Conservation (phyloP, 2,113 vertebrate genomes). For the Benthochromis sp. region DNA sequence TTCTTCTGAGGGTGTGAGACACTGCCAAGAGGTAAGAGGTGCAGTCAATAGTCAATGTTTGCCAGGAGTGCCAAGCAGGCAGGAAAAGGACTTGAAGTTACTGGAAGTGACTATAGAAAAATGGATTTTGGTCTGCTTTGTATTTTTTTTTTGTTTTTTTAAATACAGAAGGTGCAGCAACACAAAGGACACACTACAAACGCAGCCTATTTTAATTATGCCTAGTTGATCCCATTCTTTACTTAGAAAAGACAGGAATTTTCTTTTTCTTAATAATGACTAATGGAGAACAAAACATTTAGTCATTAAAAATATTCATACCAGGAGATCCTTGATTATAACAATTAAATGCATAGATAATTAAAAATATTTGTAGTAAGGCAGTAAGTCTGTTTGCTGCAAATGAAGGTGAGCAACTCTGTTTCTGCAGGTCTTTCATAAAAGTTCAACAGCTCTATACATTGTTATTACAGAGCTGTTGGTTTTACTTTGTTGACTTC, state of each 20-base stretch:
- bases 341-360: background rate
- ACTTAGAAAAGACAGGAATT: background rate
- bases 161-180: background rate
- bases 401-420: background rate
- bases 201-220: rapidly evolving
- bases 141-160: background rate
- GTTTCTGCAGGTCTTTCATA: background rate
- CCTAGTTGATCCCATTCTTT: background rate
- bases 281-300: background rate
- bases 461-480: background rate
- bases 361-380: background rate
- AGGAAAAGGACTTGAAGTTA: background rate
- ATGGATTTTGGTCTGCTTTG: background rate
- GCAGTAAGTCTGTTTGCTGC: background rate
- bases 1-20: conserved; percentile 8
- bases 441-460: background rate
- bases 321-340: background rate
- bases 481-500: background rate
- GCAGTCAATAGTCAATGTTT: background rate
- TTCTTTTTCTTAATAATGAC: background rate
- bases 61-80: background rate
- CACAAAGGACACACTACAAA: background rate
- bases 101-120: background rate
- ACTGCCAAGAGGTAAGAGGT: background rate
- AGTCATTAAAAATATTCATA: background rate